Evolutionary conservation across 1,140 invertebrate species (phyloP), one percentile per base, ranked within the genome.

Genomic region (Agraylea sexmaculata): DNA sequence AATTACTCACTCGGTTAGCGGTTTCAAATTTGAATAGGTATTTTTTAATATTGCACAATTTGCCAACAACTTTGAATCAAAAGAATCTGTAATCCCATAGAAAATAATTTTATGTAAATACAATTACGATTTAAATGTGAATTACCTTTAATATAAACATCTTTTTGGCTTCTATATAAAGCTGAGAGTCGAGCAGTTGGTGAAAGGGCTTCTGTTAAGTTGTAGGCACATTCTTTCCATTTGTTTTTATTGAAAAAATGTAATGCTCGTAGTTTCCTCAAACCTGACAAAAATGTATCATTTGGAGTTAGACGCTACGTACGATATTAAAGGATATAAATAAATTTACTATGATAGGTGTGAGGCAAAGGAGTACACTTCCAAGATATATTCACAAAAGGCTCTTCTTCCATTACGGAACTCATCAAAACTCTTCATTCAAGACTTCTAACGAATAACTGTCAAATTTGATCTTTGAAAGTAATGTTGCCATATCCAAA

Each of bases 181-280:
- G 59, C 57, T 37, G 60, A 46, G 4, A 54, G 64, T 27, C 64
- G 53, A 2, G 65, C 43, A 12, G 62, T 55, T 1, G 60, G 53
- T 8, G 58, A 60, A 4, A 60, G 53, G 13, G 64, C 47, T 51
- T 67, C 64, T 41, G 59, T 60, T 8, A 67, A 54, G 49, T 63
- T 51, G 46, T 35, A 50, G 4, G 42, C 38, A 4, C 44, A 44
- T 41, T 50, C 47, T n/a, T 37, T 34, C 4, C 43, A 8, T 25
- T 22, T 39, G 11, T 46, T 36, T 4, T 8, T 33, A 13, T 39
- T 33, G 16, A 50, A 23, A 15, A 50, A 25, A 34, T 41, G 43
- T 22, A 43, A 46, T 12, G 57, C 64, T 18, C 58, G 36, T 5
- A 67, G 38, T 42, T 64, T 67, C 37, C 56, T 51, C 18, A 54